These are phyloP conservation scores for Lasioglossum zephyrum DNA, from an alignment of 2,888 invertebrate species.

Conservation along the genomic window DNA sequence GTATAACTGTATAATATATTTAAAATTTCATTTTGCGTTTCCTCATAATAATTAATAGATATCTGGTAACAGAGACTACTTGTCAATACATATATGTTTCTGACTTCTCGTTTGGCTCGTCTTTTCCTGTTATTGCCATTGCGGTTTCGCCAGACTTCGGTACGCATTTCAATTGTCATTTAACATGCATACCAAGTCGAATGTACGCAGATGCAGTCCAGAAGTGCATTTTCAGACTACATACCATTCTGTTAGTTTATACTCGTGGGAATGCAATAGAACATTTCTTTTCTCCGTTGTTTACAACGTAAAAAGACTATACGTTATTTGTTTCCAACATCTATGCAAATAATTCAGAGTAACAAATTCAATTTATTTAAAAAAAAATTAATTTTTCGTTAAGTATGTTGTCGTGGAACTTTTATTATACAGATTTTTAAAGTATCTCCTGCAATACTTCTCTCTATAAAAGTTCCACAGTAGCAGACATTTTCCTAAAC, in stretches of 20 bases:
- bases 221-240: background rate
- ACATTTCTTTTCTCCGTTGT: background rate
- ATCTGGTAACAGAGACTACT: background rate
- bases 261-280: background rate
- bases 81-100: background rate
- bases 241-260: background rate
- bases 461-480: too few relatives aligned
- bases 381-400: too few relatives aligned
- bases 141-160: constrained; percentile 9
- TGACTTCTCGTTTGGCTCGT: background rate
- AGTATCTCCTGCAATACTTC: too few relatives aligned
- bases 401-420: too few relatives aligned
- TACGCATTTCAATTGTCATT: constrained; percentile 39
- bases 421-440: too few relatives aligned
- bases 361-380: too few relatives aligned
- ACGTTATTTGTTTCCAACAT: too few relatives aligned
- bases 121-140: background rate
- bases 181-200: constrained; percentile 42
- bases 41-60: background rate
- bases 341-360: too few relatives aligned
- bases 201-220: constrained; percentile 19
- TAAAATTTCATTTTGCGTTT: background rate
- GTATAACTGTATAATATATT: background rate
- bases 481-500: too few relatives aligned
- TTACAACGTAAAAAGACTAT: too few relatives aligned